Evolutionary conservation across 2,113 vertebrate species (phyloP).

Genomic region (Sterrhoptilus dennistouni): DNA sequence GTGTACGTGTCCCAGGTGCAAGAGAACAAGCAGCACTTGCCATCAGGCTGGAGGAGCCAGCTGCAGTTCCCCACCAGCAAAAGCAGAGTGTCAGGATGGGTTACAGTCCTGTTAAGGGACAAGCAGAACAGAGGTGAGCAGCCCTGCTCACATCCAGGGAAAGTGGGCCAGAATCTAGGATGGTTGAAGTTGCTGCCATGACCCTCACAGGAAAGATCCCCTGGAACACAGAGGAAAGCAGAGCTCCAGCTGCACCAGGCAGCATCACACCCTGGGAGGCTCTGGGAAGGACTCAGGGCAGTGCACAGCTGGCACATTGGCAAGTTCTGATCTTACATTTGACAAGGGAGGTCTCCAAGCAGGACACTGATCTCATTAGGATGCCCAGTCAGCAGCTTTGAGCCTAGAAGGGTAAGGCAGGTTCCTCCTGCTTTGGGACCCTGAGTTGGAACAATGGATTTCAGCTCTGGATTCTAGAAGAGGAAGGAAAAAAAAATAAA

Average conservation of each 20-base stretch:
- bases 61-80: neutral
- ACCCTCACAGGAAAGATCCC: neutral
- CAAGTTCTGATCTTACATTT: constrained; percentile 80
- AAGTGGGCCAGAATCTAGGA: neutral
- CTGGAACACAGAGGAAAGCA: neutral
- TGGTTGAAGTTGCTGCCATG: neutral
- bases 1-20: fast-evolving
- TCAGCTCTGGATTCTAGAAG: constrained; percentile 86
- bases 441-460: constrained; percentile 80
- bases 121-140: neutral
- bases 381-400: constrained; percentile 87
- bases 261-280: neutral
- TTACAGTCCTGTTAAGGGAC: neutral
- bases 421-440: constrained; percentile 93
- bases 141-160: neutral
- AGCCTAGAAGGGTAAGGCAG: constrained; percentile 83
- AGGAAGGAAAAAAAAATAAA: fast-evolving
- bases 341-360: constrained; percentile 85
- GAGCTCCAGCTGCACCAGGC: neutral
- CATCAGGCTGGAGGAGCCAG: neutral
- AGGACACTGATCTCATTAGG: constrained; percentile 83
- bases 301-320: neutral
- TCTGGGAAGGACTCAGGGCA: neutral
- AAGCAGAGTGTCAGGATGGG: neutral
- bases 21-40: neutral